Conservation (phyloP, 2,113 vertebrate species). For the Labrus mixtus region DNA sequence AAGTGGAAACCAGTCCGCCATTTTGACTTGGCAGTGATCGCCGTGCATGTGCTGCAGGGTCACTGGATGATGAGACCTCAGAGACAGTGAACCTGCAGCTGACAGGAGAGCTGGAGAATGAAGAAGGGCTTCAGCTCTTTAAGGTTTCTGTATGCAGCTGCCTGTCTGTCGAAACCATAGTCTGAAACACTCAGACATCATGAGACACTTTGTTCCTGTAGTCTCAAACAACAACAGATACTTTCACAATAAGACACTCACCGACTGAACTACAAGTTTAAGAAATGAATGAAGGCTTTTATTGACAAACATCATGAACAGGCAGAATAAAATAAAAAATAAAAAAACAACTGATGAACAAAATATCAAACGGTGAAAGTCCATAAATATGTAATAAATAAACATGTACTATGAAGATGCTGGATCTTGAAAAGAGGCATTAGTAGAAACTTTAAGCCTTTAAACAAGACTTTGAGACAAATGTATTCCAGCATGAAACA, state of each 20-base stretch:
- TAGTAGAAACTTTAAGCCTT: not conserved
- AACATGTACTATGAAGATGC: too few species aligned
- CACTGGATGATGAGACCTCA: too few species aligned
- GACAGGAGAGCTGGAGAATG: not conserved
- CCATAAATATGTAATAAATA: not conserved
- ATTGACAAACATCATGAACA: not conserved
- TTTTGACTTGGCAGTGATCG: conserved; percentile 2
- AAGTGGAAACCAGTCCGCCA: conserved; percentile 11
- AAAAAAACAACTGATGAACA: too few species aligned
- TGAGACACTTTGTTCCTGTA: too few species aligned
- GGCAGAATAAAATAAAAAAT: not conserved
- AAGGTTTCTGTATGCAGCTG: not conserved
- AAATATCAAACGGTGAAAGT: too few species aligned
- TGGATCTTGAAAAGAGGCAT: not conserved
- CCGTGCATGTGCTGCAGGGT: not conserved
- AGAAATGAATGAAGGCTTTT: not conserved
- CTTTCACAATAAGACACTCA: too few species aligned
- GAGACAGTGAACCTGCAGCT: not conserved
- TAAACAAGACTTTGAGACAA: too few species aligned
- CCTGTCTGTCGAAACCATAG: too few species aligned
- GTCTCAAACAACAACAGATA: too few species aligned
- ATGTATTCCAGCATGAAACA: too few species aligned
- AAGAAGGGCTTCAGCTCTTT: not conserved
- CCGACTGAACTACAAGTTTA: too few species aligned
- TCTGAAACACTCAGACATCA: too few species aligned